Base-by-base conservation (phyloP, 1,140 invertebrate species). In the Hesperophylax magnus region DNA sequence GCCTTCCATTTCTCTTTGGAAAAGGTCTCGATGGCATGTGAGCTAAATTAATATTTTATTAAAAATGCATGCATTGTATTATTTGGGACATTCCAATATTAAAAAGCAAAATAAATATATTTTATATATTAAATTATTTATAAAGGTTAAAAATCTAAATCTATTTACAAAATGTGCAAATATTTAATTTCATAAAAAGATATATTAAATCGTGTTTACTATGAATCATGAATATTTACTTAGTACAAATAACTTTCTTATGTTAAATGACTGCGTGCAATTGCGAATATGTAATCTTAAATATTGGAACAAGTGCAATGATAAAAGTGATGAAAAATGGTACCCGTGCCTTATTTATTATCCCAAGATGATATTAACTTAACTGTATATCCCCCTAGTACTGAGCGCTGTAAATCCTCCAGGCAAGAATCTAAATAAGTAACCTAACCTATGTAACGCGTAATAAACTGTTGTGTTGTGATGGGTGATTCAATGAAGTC, bases 271-370 rank as follows among this genome's bases (percentile, higher is more conserved):
- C 72, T 80, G 72, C 34, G 71, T 80, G 75, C 74, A 80, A 83
- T 83, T 54, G 63, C 67, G 77, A 82, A 53, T 74, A 58, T 79
- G 18, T 82, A 63, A 74, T 76, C 78, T 71, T 71, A 78, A 79
- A 47, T 69, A 76, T 75, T 74, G 65, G 72, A 77, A 81, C 74
- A 81, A 58, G 81, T 78, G 77, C 81, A 78, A 82, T 82, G 81
- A 78, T 78, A 39, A 69, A 60, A 61, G 69, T 67, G 79, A 69
- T 65, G 63, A 81, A n/a, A 71, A 78, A 78, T 61, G 34, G 58
- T 63, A 31, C 63, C 75, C 24, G 81, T 82, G 81, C 81, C 81
- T 78, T 82, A 79, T 75, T 78, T 82, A 82, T 82, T 81, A 63
- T 52, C 80, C 61, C 18, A 53, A 65, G 47, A 74, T 74, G 53